Evolutionary conservation across 2,888 invertebrate genomes (phyloP).

Genomic region (Atherix ibis): DNA sequence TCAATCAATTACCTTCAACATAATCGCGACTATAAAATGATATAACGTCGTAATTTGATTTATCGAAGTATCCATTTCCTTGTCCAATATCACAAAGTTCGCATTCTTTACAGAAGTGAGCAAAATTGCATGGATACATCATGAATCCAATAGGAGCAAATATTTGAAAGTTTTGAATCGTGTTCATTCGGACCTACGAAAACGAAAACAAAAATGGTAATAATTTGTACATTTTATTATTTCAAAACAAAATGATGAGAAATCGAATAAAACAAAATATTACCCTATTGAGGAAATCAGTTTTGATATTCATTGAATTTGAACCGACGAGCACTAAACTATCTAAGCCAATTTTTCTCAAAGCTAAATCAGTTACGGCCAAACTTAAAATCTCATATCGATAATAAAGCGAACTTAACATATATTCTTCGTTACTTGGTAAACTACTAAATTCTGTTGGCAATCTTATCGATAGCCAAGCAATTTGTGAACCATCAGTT

Average conservation of each 20-base stretch:
- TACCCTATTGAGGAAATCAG: slow-evolving; percentile 81
- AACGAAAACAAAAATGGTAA: slow-evolving; percentile 12
- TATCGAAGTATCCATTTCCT: slow-evolving; percentile 64
- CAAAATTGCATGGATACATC: slow-evolving; percentile 53
- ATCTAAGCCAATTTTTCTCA: slow-evolving; percentile 54
- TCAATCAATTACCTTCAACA: slow-evolving; percentile 37
- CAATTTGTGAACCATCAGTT: slow-evolving; percentile 47
- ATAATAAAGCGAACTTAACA: slow-evolving; percentile 29
- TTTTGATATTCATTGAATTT: slow-evolving; percentile 50
- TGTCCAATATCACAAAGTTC: slow-evolving; percentile 51
- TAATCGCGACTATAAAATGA: slow-evolving; percentile 78
- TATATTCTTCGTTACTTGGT: slow-evolving; percentile 15
- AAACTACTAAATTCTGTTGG: slow-evolving; percentile 27
- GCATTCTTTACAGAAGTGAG: slow-evolving; percentile 40
- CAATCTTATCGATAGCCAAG: slow-evolving; percentile 53
- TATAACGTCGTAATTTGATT: slow-evolving; percentile 51
- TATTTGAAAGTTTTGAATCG: slow-evolving; percentile 73
- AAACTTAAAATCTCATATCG: slow-evolving; percentile 27
- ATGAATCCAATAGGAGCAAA: slow-evolving; percentile 85
- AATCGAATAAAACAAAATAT: slow-evolving; percentile 14
- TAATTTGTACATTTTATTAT: neutral
- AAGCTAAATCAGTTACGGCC: slow-evolving; percentile 48
- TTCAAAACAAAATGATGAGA: neutral
- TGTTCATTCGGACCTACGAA: slow-evolving; percentile 86
- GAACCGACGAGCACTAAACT: slow-evolving; percentile 53